These are phyloP conservation scores for Odontomyia ornata DNA, from an alignment of 2,888 invertebrate species.

Conservation along the genomic window DNA sequence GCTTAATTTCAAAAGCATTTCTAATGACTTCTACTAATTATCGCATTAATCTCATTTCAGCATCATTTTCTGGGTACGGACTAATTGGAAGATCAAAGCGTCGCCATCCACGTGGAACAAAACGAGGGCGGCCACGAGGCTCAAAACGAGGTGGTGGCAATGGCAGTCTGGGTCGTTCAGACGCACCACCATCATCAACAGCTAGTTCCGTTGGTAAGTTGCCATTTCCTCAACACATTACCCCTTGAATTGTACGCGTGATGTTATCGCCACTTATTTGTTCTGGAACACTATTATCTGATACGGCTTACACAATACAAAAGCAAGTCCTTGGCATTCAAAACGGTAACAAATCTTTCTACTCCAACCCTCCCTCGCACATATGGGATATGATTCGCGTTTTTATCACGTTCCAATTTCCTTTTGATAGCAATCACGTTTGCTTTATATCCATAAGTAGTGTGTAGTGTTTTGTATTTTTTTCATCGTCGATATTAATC, in stretches of 20 bases:
- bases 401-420: constrained; percentile 46
- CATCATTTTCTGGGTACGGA: constrained; percentile 58
- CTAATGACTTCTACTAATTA: too few relatives aligned
- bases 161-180: constrained; percentile 59
- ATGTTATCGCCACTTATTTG: constrained; percentile 48
- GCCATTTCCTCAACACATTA: constrained; percentile 41
- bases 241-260: constrained; percentile 42
- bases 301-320: constrained; percentile 1
- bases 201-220: constrained; percentile 52
- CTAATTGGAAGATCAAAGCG: constrained; percentile 59
- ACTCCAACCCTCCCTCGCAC: neutral
- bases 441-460: constrained; percentile 13
- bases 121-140: constrained; percentile 79
- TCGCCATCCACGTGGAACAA: constrained; percentile 68
- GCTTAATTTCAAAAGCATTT: too few relatives aligned
- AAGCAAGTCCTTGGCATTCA: constrained; percentile 21
- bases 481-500: constrained; percentile 16
- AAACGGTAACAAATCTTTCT: neutral
- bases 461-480: neutral
- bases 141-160: constrained; percentile 70
- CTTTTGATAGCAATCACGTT: constrained; percentile 35
- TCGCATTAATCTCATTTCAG: constrained; percentile 44
- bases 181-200: constrained; percentile 49
- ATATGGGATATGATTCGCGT: constrained; percentile 29
- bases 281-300: constrained; percentile 48